phyloP scores from a whole-genome alignment of 2,888 invertebrate genomes.

The Tribolium freemani region DNA sequence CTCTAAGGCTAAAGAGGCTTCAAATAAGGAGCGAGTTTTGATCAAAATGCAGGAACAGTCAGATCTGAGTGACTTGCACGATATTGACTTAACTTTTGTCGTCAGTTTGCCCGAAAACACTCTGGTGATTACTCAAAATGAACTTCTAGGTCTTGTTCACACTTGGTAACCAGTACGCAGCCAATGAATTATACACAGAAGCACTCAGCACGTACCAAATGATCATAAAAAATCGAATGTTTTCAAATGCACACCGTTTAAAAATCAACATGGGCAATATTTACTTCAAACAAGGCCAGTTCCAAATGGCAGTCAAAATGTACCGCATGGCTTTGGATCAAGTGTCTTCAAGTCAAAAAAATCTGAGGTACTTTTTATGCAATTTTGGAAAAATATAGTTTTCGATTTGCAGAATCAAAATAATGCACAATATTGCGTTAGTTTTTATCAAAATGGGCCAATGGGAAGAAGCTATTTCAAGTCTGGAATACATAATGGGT shows the following conservation, averaged over 20 bases:
- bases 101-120: slow-evolving; percentile 70
- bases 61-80: slow-evolving; percentile 90
- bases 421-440: slow-evolving; percentile 98
- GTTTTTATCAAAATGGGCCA: slow-evolving; percentile 96
- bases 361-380: slow-evolving; percentile 77
- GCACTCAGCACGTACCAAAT: slow-evolving; percentile 96
- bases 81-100: slow-evolving; percentile 95
- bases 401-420: slow-evolving; percentile 80
- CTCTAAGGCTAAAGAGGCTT: slow-evolving; percentile 96
- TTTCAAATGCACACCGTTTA: slow-evolving; percentile 91
- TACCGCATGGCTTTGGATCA: slow-evolving; percentile 99
- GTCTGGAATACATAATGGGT: slow-evolving; percentile 98
- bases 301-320: slow-evolving; percentile 95
- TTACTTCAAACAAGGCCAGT: slow-evolving; percentile 93
- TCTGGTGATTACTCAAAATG: not conserved
- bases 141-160: slow-evolving; percentile 89
- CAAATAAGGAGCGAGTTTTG: slow-evolving; percentile 90
- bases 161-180: slow-evolving; percentile 93
- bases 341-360: slow-evolving; percentile 92
- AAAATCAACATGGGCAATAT: slow-evolving; percentile 99
- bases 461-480: slow-evolving; percentile 95
- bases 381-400: not conserved
- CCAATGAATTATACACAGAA: slow-evolving; percentile 95
- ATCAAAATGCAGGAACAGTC: slow-evolving; percentile 94
- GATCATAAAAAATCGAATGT: slow-evolving; percentile 93